Evolutionary conservation across 2,888 invertebrate genomes (phyloP).

Genomic region (Epiblema foenella): DNA sequence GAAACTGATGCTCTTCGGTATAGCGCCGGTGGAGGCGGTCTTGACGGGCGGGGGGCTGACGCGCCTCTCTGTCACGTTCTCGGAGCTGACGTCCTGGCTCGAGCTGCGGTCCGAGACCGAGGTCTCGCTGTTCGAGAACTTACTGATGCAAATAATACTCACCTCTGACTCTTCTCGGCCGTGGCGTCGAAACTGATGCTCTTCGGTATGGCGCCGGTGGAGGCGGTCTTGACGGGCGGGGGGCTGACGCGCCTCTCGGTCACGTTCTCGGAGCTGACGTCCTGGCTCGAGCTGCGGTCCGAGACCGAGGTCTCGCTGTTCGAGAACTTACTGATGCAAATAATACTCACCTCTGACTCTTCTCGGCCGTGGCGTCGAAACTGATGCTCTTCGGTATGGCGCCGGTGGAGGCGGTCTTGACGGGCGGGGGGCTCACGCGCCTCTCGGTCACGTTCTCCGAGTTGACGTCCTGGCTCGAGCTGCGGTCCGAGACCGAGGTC

Average conservation of each 20-base stretch:
- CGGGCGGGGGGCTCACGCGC: constrained; percentile 72
- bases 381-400: constrained; percentile 97
- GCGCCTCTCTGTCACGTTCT: no score
- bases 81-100: constrained; percentile 80
- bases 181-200: constrained; percentile 96
- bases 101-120: constrained; percentile 79
- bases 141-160: no score
- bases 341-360: constrained; percentile 86
- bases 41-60: constrained; percentile 73
- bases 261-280: constrained; percentile 81
- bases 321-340: constrained; percentile 76
- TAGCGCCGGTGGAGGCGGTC: constrained; percentile 90
- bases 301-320: constrained; percentile 78
- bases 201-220: constrained; percentile 95
- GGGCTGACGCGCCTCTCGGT: constrained; percentile 73
- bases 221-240: constrained; percentile 74
- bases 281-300: constrained; percentile 79
- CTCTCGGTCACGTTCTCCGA: constrained; percentile 78
- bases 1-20: constrained; percentile 96
- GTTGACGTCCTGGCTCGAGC: constrained; percentile 80
- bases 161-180: constrained; percentile 91
- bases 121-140: constrained; percentile 78
- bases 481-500: constrained; percentile 76
- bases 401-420: constrained; percentile 87
- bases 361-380: constrained; percentile 95